Conservation (phyloP, 2,888 invertebrate genomes). For the Coecobrya sp. region DNA sequence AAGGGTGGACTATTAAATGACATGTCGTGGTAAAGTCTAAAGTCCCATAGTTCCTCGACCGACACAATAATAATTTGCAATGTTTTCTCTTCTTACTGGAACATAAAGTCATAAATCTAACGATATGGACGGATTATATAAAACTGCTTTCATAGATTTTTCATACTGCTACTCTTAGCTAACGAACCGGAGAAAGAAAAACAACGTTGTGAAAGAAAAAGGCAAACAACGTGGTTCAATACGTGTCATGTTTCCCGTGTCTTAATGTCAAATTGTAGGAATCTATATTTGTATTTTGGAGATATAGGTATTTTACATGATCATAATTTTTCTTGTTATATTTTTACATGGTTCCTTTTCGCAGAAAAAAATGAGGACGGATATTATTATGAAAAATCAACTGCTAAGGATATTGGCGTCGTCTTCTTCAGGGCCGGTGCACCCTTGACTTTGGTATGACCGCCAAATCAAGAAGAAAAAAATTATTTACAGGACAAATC, state of each 20-base stretch:
- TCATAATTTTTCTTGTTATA: not conserved
- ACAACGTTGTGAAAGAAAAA: too few relatives aligned
- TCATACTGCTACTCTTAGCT: not conserved
- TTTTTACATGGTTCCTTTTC: not conserved
- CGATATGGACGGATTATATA: too few relatives aligned
- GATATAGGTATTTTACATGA: too few relatives aligned
- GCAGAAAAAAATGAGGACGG: not conserved
- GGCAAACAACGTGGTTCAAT: not conserved
- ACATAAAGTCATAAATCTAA: too few relatives aligned
- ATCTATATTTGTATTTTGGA: too few relatives aligned
- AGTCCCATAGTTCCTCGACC: too few relatives aligned
- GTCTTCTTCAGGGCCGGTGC: slow-evolving; percentile 61
- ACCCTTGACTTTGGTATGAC: slow-evolving; percentile 74
- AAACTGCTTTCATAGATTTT: too few relatives aligned
- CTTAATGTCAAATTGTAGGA: too few relatives aligned
- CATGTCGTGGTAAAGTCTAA: too few relatives aligned
- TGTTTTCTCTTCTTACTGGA: too few relatives aligned
- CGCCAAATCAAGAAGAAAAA: not conserved
- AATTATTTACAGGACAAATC: slow-evolving; percentile 10
- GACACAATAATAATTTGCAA: too few relatives aligned
- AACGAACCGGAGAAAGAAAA: not conserved
- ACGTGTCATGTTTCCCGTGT: not conserved
- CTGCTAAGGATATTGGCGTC: not conserved
- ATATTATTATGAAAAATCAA: not conserved
- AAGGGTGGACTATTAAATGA: too few relatives aligned